These are phyloP conservation scores for Triplophysa bombifrons DNA, from an alignment of 2,797 vertebrate genomes.

Conservation along the genomic window DNA sequence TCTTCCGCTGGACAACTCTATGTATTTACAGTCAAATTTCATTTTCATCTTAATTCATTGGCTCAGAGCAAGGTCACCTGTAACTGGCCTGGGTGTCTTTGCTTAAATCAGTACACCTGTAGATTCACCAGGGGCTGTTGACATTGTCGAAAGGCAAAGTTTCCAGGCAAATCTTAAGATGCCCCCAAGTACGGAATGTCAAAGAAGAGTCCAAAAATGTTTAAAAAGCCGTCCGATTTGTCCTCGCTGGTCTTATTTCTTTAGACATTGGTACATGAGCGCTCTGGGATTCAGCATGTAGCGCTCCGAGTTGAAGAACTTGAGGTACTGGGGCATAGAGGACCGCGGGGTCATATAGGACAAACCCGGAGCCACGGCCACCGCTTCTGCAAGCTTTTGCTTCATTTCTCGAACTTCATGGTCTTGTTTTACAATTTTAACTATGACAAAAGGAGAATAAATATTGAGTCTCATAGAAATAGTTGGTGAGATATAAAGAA, in stretches of 20 bases:
- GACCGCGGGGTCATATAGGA: constrained; percentile 76
- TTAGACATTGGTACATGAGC: constrained; percentile 85
- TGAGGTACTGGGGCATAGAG: constrained; percentile 80
- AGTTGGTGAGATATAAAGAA: not conserved
- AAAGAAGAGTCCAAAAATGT: constrained; percentile 10
- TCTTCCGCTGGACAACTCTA: constrained; percentile 51
- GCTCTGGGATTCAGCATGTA: constrained; percentile 80
- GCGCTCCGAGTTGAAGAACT: constrained; percentile 80
- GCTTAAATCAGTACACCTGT: constrained; percentile 25
- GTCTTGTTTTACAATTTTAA: constrained; percentile 80
- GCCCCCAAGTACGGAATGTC: constrained; percentile 9
- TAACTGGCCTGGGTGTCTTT: constrained; percentile 21
- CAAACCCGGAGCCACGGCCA: constrained; percentile 81
- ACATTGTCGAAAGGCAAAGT: constrained; percentile 46
- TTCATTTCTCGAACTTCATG: constrained; percentile 83
- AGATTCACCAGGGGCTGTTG: constrained; percentile 17
- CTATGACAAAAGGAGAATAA: constrained; percentile 58
- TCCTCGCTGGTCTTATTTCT: constrained; percentile 67
- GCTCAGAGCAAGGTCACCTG: constrained; percentile 36
- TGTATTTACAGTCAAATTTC: constrained; percentile 51
- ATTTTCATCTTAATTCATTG: constrained; percentile 33
- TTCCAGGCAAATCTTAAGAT: constrained; percentile 25
- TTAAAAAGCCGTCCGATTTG: constrained; percentile 16
- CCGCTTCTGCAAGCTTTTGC: constrained; percentile 83
- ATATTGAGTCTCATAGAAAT: not conserved